Conservation (phyloP, 2,113 vertebrate species). For the Nycticryphes semicollaris region DNA sequence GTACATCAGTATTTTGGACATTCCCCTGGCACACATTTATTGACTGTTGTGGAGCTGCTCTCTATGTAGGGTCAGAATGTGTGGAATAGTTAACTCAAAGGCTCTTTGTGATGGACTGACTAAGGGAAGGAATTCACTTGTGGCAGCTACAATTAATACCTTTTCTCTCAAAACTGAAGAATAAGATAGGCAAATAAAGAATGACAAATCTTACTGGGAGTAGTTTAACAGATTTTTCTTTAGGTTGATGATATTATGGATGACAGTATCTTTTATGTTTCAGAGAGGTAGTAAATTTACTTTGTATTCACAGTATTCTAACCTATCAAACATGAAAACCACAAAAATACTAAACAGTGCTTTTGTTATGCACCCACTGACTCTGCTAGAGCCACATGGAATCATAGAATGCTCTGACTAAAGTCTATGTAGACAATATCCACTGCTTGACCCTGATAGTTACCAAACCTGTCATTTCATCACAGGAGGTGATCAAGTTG, state of each 20-base stretch:
- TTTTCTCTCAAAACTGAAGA: background rate
- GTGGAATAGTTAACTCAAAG: background rate
- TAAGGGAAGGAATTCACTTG: background rate
- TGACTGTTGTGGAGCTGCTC: background rate
- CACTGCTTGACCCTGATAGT: background rate
- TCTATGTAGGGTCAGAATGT: background rate
- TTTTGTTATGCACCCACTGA: background rate
- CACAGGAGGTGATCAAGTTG: background rate
- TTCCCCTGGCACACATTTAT: background rate
- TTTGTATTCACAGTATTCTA: background rate
- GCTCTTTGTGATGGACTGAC: background rate
- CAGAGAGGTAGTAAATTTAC: background rate
- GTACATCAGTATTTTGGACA: background rate
- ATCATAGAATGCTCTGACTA: background rate
- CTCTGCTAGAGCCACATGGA: background rate
- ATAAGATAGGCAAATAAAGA: background rate
- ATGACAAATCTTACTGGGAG: background rate
- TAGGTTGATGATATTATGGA: background rate
- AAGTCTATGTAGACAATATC: background rate
- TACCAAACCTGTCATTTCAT: background rate
- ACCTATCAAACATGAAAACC: background rate
- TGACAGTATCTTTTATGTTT: background rate
- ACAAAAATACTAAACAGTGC: background rate
- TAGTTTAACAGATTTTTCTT: background rate
- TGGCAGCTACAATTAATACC: background rate